phyloP scores from a whole-genome alignment of 2,797 vertebrate species.

The Mionectes olivaceus region DNA sequence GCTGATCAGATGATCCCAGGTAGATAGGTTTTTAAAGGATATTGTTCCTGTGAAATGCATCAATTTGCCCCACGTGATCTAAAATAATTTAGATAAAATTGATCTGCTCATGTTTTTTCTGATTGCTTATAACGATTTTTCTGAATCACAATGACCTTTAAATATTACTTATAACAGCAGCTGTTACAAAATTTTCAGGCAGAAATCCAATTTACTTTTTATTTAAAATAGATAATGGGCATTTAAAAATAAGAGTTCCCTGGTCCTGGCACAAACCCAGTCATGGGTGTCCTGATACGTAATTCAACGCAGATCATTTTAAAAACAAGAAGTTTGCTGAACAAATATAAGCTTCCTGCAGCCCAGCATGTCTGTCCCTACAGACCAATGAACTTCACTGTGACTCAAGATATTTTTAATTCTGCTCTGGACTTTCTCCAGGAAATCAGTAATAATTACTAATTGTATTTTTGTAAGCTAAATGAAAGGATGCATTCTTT shows the following conservation, averaged over 20 bases:
- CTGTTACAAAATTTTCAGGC: neutral
- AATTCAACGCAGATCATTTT: conserved; percentile 30
- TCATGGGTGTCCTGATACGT: neutral
- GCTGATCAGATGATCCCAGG: neutral
- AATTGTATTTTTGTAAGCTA: conserved; percentile 83
- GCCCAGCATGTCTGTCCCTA: conserved; percentile 12
- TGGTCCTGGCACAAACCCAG: neutral
- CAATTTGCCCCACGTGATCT: neutral
- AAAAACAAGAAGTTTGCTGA: conserved; percentile 55
- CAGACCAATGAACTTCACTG: conserved; percentile 65
- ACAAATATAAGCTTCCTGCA: conserved; percentile 54
- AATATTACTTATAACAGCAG: neutral
- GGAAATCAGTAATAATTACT: conserved; percentile 88
- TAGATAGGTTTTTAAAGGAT: neutral
- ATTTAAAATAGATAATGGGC: neutral
- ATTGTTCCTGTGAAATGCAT: neutral
- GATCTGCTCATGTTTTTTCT: neutral
- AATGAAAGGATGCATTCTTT: conserved; percentile 80
- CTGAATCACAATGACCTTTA: neutral
- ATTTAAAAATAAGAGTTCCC: conserved; percentile 6
- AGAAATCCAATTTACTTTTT: neutral
- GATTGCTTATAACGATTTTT: neutral
- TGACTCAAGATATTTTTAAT: conserved; percentile 81
- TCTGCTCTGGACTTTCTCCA: conserved; percentile 95
- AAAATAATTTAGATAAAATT: conserved; percentile 25